Percentiles rank a stretch among this genome's conserved stretches.
Evolutionary conservation across 2,113 vertebrate species (phyloP).

Genomic region (Lepidiolamprologus cunningtoni): DNA sequence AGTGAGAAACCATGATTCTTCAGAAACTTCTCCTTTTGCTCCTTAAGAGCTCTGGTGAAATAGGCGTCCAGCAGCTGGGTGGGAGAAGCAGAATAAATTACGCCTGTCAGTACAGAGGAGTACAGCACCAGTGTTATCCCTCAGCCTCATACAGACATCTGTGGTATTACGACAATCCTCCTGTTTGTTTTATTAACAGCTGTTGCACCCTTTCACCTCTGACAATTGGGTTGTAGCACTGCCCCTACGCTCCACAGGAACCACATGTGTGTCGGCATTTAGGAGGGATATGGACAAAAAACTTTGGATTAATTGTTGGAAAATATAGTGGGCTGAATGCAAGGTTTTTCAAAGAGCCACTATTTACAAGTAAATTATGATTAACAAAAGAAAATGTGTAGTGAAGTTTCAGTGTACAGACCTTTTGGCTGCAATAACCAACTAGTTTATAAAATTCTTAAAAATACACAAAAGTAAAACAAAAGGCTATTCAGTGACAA

Average conservation of each 20-base stretch:
- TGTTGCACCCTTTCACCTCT: background rate
- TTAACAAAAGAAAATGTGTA: background rate
- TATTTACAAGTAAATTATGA: background rate
- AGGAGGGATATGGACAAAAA: background rate
- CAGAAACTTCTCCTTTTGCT: constrained; percentile 94
- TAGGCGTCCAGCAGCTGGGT: constrained; percentile 89
- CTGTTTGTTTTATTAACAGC: background rate
- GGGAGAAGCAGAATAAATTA: background rate
- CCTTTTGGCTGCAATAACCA: background rate
- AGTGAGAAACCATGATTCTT: constrained; percentile 95
- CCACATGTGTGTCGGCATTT: background rate
- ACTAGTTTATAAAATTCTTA: background rate
- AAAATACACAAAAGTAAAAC: background rate
- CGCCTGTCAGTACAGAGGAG: background rate
- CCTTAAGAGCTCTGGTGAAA: constrained; percentile 89
- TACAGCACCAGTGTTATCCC: background rate
- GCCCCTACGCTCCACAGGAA: background rate
- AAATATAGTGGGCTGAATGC: background rate
- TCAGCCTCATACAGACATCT: background rate
- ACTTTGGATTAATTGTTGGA: background rate
- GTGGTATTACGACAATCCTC: background rate
- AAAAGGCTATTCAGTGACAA: background rate
- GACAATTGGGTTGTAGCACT: background rate
- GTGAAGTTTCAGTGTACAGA: background rate
- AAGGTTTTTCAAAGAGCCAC: background rate